These are phyloP conservation scores for Amphiura filiformis DNA, from an alignment of 35 echinoderm and acorn worm species.

Conservation along the genomic window DNA sequence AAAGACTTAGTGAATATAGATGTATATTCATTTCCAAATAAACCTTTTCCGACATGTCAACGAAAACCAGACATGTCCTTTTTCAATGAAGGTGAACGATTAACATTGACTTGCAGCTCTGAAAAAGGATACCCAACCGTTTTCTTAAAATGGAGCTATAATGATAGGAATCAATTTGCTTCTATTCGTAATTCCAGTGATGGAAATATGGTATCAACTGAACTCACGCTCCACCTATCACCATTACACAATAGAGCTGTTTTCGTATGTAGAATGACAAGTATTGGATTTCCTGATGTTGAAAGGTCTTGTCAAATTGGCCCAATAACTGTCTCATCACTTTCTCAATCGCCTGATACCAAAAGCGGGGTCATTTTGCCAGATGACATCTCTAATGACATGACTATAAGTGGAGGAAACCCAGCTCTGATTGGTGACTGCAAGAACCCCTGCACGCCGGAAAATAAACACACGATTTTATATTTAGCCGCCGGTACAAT, in stretches of 20 bases:
- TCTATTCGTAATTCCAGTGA: background rate
- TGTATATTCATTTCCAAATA: background rate
- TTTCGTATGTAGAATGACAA: background rate
- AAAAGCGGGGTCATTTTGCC: too few species aligned
- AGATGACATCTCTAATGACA: too few species aligned
- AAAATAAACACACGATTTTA: background rate
- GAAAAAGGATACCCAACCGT: background rate
- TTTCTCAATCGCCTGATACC: too few species aligned
- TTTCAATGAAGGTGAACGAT: background rate
- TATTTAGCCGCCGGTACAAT: background rate
- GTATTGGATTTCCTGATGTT: background rate
- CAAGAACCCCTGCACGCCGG: background rate
- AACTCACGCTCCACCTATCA: background rate
- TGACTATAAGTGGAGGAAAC: too few species aligned
- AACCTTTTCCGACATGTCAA: background rate
- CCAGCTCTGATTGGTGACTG: background rate
- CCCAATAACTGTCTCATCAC: too few species aligned
- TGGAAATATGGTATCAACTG: background rate
- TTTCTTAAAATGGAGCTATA: background rate
- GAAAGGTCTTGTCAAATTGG: background rate
- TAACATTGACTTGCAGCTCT: background rate
- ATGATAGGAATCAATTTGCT: too few species aligned
- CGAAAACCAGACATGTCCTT: background rate
- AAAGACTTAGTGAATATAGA: background rate
- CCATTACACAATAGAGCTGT: background rate